Evolutionary conservation across 2,797 vertebrate genomes (phyloP), one percentile per base, ranked within the genome.

Genomic region (Nyctalus aviator): DNA sequence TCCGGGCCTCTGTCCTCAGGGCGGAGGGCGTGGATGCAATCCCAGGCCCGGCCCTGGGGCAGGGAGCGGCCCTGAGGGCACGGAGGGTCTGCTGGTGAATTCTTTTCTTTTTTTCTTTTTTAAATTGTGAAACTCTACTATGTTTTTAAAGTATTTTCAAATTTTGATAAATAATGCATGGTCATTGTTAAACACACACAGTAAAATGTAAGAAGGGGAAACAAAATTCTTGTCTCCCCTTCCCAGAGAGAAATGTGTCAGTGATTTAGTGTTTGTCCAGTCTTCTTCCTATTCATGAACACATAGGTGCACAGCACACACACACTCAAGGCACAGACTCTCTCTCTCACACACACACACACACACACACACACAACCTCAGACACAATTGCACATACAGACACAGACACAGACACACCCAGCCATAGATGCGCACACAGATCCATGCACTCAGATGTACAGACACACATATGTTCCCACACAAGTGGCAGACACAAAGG

Each of bases 21-120:
- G 76, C 3, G 44, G 32, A 41, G 17, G 32, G 32, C 69, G 18
- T 25, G 15, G 59, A 53, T 17, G 50, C 62, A 66, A 66, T 64
- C 46, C 32, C n/a, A 53, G 81, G 46, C 77, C 20, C 64, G 13
- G 84, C 46, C 79, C 75, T 32, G 2, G 81, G 84, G 41, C 93
- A 84, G 76, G 89, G 37, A 69, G 90, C 62, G 82, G n/a, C 32
- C 46, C 86, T 0, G 0, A 57, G 76, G 76, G 69, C 37, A 3
- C 2, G 0, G 5, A 69, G 37, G 37, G 23, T 59, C 32, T 88
- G 64, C 72, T 18, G 69, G 66, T 37, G 41, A 93, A 84, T 92
- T 93, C 82, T 53, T 79, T 12, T 25, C 82, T 69, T 50, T 50
- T 50, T 91, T 93, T 94, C 95, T 94, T 62, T 59, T 91, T 78